These are phyloP conservation scores for Mesaphorura yosii DNA, from an alignment of 1,140 invertebrate species.

Conservation along the genomic window DNA sequence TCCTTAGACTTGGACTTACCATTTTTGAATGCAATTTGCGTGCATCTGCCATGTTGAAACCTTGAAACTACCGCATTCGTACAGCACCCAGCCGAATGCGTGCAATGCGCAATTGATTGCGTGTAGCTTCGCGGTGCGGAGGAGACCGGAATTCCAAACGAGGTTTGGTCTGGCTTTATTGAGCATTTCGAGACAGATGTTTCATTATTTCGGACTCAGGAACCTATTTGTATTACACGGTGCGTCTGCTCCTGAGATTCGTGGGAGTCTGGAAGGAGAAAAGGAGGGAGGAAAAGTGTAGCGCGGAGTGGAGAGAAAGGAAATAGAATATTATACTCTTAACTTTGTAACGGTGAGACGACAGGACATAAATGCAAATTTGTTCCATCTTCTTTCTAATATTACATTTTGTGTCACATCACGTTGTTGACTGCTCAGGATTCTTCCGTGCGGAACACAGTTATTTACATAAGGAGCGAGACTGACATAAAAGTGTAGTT, in stretches of 20 bases:
- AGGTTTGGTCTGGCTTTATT: conserved; percentile 4
- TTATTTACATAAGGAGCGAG: no score
- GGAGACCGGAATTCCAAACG: not conserved
- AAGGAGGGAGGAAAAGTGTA: no score
- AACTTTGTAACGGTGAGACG: no score
- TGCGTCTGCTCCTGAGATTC: not conserved
- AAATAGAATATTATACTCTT: no score
- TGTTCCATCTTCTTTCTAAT: conserved; percentile 7
- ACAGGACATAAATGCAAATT: conserved; percentile 13
- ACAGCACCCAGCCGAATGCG: no score
- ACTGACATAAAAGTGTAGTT: not conserved
- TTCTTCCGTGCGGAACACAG: not conserved
- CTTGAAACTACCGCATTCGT: no score
- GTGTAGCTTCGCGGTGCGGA: no score
- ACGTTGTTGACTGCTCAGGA: not conserved
- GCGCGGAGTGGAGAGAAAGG: no score
- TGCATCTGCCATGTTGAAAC: no score
- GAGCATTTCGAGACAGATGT: conserved; percentile 16
- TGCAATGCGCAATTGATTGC: no score
- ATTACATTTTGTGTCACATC: conserved; percentile 7
- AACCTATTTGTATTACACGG: not conserved
- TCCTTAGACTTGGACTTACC: not conserved
- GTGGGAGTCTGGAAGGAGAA: no score
- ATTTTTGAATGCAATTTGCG: not conserved
- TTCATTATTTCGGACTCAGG: not conserved